Evolutionary conservation across 2,888 invertebrate genomes (phyloP).

Genomic region (Athrips mouffetella): DNA sequence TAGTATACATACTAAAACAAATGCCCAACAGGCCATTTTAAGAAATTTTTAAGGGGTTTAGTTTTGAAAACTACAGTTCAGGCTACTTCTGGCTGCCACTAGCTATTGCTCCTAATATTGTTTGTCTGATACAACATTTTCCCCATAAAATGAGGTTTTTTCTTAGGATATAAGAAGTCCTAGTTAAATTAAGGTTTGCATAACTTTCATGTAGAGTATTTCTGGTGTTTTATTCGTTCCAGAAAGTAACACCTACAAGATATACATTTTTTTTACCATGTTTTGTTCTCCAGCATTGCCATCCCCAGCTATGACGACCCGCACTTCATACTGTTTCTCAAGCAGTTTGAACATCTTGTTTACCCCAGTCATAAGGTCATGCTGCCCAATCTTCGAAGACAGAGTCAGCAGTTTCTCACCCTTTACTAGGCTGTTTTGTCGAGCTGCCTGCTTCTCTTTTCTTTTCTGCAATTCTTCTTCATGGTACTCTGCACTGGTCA

Average conservation of each 20-base stretch:
- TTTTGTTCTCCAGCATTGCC: slow-evolving; percentile 49
- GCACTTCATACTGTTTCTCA: slow-evolving; percentile 81
- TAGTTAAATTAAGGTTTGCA: too few relatives aligned
- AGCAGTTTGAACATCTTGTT: slow-evolving; percentile 83
- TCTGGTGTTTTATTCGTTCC: too few relatives aligned
- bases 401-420: slow-evolving; percentile 82
- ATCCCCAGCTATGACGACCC: slow-evolving; percentile 75
- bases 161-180: too few relatives aligned
- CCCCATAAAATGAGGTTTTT: too few relatives aligned
- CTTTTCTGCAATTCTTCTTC: slow-evolving; percentile 78
- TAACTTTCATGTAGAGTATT: too few relatives aligned
- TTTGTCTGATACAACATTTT: too few relatives aligned
- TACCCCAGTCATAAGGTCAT: slow-evolving; percentile 81
- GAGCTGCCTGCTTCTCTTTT: slow-evolving; percentile 65
- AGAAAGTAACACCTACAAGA: too few relatives aligned
- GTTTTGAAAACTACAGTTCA: too few relatives aligned
- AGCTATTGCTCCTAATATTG: too few relatives aligned
- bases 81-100: too few relatives aligned
- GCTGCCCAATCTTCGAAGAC: slow-evolving; percentile 79
- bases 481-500: slow-evolving; percentile 82
- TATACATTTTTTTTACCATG: slow-evolving; percentile 41
- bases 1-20: background rate
- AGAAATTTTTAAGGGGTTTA: too few relatives aligned
- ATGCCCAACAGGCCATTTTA: background rate
- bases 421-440: slow-evolving; percentile 63